A percentile compares a stretch with the other conserved stretches of the same genome.
Conservation (phyloP, 2,888 invertebrate species). For the Itoplectis maculator region DNA sequence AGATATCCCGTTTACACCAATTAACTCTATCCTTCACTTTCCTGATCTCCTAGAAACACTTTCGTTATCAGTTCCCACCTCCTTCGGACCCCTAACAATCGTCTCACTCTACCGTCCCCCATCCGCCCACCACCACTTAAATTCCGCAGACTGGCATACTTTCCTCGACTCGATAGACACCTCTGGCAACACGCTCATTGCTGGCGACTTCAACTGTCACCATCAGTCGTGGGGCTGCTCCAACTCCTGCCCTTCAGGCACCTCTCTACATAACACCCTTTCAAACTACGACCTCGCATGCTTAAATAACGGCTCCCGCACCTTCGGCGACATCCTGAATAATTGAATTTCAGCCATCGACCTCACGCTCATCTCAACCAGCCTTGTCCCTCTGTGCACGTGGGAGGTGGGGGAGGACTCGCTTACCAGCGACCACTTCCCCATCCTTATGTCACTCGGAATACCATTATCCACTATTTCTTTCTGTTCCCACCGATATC, state of each 20-base stretch:
- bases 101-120: background rate
- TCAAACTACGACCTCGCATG: background rate
- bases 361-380: background rate
- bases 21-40: background rate
- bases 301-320: background rate
- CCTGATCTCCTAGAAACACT: background rate
- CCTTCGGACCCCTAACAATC: background rate
- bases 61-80: background rate
- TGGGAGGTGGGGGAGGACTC: slow-evolving; percentile 32
- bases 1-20: background rate
- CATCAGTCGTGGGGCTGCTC: slow-evolving; percentile 20
- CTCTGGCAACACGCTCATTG: background rate
- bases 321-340: background rate
- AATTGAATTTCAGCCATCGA: background rate
- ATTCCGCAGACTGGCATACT: background rate
- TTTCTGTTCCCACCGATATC: slow-evolving; percentile 24
- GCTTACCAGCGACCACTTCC: slow-evolving; percentile 48
- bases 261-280: background rate
- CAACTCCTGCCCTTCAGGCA: background rate
- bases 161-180: background rate
- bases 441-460: slow-evolving; percentile 18
- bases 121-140: background rate
- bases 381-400: background rate
- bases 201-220: slow-evolving; percentile 30
- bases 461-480: background rate